Evolutionary conservation across 2,888 invertebrate genomes (phyloP), one percentile per base, ranked within the genome.

Genomic region (Melanophora roralis): DNA sequence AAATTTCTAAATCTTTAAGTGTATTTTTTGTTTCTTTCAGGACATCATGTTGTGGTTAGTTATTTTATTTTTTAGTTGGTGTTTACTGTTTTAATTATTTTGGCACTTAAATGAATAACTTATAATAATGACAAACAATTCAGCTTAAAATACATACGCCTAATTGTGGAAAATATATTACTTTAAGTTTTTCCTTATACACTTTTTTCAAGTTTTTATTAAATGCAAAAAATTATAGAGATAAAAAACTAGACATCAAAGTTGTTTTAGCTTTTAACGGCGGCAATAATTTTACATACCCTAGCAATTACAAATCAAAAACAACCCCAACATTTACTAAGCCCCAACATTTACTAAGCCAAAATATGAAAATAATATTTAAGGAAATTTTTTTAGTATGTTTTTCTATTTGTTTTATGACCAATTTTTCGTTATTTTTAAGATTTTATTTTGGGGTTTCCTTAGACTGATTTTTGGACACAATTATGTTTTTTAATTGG

Each of bases 141-240:
- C 47, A n/a, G 34, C n/a, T 62, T 12, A 19, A 27, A 64, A 77
- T 34, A 64, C 64, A 68, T 49, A 69, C 49, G 34, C 57, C 69
- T 69, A 76, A 49, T 40, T n/a, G 45, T 64, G 23, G 34, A 23
- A 59, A 59, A 47, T 64, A 55, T 47, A 49, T 64, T 57, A 53
- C 9, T 59, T 47, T 7, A 47, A 45, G 4, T 64, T 60, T 62
- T 65, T 74, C 34, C 23, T 57, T 71, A 55, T 77, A 77, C 57
- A 77, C 76, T 69, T 77, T 73, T 76, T 71, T 49, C 62, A 53
- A 62, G 47, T 71, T 77, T 27, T 76, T 77, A 76, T 76, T 76
- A 69, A 71, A 71, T 71, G 69, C 64, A 69, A 36, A 49, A 64
- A 55, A 40, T 57, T 69, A 57, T 76, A 69, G 76, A 76, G 69